A percentile compares a stretch with the other conserved stretches of the same genome.
These are phyloP conservation scores for Dioctria linearis DNA, from an alignment of 2,888 invertebrate species.

Conservation along the genomic window DNA sequence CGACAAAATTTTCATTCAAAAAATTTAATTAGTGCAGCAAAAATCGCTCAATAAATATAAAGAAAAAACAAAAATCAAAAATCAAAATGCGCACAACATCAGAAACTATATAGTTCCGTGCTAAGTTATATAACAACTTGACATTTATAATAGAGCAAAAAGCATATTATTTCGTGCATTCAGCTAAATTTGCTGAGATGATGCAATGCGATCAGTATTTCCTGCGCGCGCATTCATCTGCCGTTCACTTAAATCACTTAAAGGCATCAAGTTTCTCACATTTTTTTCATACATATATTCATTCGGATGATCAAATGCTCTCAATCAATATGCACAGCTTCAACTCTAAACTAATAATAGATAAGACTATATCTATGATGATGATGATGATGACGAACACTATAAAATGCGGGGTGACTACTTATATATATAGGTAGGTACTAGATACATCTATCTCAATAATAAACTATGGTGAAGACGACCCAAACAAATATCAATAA, in stretches of 20 bases:
- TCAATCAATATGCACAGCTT: slow-evolving; percentile 28
- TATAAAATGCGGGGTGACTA: neutral
- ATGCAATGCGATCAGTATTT: slow-evolving; percentile 44
- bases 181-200: slow-evolving; percentile 39
- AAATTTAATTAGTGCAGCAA: too few relatives aligned
- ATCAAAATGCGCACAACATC: too few relatives aligned
- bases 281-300: neutral
- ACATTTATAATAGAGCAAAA: slow-evolving; percentile 20
- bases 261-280: slow-evolving; percentile 31
- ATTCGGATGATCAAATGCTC: slow-evolving; percentile 31
- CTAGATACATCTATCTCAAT: too few relatives aligned
- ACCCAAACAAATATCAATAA: slow-evolving; percentile 15
- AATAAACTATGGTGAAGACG: neutral
- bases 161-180: slow-evolving; percentile 24
- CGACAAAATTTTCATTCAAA: too few relatives aligned
- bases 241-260: slow-evolving; percentile 44
- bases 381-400: slow-evolving; percentile 3
- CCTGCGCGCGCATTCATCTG: slow-evolving; percentile 17
- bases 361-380: neutral
- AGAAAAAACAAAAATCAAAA: neutral
- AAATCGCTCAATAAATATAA: neutral
- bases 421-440: too few relatives aligned
- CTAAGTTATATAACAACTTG: neutral
- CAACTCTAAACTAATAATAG: slow-evolving; percentile 15
- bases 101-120: too few relatives aligned